Conservation (phyloP, 2,113 vertebrate species). For the Anolis sagrei region DNA sequence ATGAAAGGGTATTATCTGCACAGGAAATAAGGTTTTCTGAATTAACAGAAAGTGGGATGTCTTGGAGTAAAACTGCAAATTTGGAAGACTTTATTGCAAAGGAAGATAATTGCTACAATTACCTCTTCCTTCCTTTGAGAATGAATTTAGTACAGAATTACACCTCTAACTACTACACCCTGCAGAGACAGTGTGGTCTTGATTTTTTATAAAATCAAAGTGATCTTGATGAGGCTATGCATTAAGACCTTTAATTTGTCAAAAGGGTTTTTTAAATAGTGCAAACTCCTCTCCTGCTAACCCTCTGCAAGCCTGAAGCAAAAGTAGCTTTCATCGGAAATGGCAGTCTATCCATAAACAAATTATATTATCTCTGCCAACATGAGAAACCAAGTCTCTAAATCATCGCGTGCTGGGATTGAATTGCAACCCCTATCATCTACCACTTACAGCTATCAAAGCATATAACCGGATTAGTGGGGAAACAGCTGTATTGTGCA, state of each 20-base stretch:
- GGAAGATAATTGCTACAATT: too few relatives aligned
- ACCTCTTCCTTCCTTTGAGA: too few relatives aligned
- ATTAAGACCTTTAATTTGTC: slow-evolving; percentile 49
- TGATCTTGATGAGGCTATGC: slow-evolving; percentile 34
- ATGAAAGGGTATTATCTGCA: too few relatives aligned
- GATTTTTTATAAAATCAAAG: slow-evolving; percentile 32
- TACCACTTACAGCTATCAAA: slow-evolving; percentile 71
- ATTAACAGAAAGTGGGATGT: too few relatives aligned
- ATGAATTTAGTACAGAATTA: too few relatives aligned
- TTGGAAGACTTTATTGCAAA: too few relatives aligned
- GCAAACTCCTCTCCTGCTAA: background rate
- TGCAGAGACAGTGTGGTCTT: background rate
- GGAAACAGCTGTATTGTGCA: slow-evolving; percentile 68
- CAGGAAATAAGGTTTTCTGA: too few relatives aligned
- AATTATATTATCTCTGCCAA: slow-evolving; percentile 67
- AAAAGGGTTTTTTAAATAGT: slow-evolving; percentile 32
- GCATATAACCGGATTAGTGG: slow-evolving; percentile 72
- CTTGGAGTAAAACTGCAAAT: too few relatives aligned
- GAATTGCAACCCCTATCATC: slow-evolving; percentile 71
- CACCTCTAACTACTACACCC: background rate
- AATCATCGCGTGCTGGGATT: slow-evolving; percentile 68
- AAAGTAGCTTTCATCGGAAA: slow-evolving; percentile 49
- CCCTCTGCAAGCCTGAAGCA: slow-evolving; percentile 28
- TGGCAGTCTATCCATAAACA: slow-evolving; percentile 60
- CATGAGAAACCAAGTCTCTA: slow-evolving; percentile 66